Evolutionary conservation across 1,140 invertebrate species (phyloP).

Genomic region (Cotesia vestalis): DNA sequence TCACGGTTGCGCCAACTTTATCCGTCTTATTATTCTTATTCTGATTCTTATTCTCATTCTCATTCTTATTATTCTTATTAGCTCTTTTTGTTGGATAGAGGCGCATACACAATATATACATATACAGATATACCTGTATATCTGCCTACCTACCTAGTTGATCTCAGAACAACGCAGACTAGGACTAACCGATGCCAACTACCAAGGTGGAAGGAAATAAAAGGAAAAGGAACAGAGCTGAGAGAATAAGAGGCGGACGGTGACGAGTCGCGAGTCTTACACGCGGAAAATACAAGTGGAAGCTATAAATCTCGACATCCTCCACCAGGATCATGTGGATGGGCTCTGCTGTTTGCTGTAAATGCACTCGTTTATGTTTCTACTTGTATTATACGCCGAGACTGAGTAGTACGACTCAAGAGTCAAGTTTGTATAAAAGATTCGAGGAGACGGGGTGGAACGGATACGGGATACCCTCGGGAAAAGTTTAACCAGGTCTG

Average conservation of each 20-base stretch:
- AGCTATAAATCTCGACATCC: constrained; percentile 38
- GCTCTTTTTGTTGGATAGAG: too few species aligned
- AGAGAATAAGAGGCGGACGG: constrained; percentile 22
- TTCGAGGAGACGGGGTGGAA: constrained; percentile 26
- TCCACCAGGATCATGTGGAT: background rate
- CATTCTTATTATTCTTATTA: too few species aligned
- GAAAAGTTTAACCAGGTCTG: background rate
- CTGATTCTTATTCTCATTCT: background rate
- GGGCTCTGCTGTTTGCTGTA: background rate
- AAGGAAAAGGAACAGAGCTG: background rate
- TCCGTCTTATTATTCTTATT: constrained; percentile 16
- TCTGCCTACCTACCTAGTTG: too few species aligned
- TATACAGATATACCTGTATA: too few species aligned
- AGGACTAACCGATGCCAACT: background rate
- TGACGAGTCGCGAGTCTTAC: constrained; percentile 24
- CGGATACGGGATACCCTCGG: constrained; percentile 30
- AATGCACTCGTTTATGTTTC: background rate
- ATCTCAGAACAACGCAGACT: background rate
- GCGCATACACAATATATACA: too few species aligned
- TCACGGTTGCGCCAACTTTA: constrained; percentile 26
- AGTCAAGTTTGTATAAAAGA: constrained; percentile 4
- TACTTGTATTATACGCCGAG: too few species aligned
- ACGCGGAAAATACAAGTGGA: constrained; percentile 34
- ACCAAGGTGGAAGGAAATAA: background rate
- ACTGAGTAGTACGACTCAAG: background rate